Percentiles rank a stretch among this genome's conserved stretches.
Conservation (phyloP, 2,888 invertebrate species). For the Drosophila mettleri region DNA sequence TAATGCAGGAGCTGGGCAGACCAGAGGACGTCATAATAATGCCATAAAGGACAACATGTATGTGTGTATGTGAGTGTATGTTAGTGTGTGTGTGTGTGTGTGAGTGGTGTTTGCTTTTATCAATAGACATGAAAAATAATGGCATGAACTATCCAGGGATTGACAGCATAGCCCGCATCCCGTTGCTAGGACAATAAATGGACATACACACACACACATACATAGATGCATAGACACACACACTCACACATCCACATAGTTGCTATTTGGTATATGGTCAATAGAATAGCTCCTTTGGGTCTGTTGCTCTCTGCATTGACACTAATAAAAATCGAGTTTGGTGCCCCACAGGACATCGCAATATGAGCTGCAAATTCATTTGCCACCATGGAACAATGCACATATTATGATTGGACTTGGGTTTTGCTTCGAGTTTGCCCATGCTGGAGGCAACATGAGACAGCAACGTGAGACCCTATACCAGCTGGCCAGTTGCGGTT, state of each 20-base stretch:
- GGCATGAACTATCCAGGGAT: constrained; percentile 54
- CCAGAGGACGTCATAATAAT: constrained; percentile 48
- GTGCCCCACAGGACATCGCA: constrained; percentile 39
- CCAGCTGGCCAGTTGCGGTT: constrained; percentile 38
- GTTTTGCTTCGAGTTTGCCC: neutral
- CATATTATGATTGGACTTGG: constrained; percentile 28
- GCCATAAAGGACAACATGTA: constrained; percentile 44
- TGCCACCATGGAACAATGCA: constrained; percentile 40
- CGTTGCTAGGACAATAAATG: constrained; percentile 26
- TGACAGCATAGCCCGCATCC: constrained; percentile 29
- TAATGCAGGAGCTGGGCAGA: constrained; percentile 8
- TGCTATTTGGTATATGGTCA: constrained; percentile 30
- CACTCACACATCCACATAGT: constrained; percentile 2
- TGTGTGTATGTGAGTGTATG: constrained; percentile 3
- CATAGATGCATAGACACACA: neutral
- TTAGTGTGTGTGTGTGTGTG: constrained; percentile 3
- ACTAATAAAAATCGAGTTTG: constrained; percentile 57
- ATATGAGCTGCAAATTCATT: constrained; percentile 57
- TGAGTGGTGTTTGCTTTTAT: constrained; percentile 45
- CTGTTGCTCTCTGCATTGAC: constrained; percentile 46
- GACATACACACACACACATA: constrained; percentile 8
- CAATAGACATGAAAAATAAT: constrained; percentile 52
- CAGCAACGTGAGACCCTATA: constrained; percentile 7
- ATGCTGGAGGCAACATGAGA: constrained; percentile 27
- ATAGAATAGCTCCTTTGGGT: constrained; percentile 51